Conservation (phyloP, 2,797 vertebrate genomes). For the Caiman crocodilus region DNA sequence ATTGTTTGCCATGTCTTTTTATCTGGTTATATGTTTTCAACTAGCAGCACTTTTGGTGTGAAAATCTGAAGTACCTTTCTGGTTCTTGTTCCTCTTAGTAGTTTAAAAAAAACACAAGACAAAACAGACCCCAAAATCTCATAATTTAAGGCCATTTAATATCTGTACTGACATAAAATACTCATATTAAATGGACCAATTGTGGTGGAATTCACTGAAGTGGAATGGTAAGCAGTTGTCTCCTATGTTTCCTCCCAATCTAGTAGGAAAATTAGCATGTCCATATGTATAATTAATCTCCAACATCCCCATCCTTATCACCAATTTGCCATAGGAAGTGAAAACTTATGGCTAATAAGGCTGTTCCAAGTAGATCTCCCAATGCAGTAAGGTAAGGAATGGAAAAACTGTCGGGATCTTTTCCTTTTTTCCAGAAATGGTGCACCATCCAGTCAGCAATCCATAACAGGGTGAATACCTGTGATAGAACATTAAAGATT, state of each 20-base stretch:
- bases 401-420: conserved; percentile 97
- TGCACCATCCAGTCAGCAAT: conserved; percentile 98
- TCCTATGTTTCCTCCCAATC: conserved; percentile 1
- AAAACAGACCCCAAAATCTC: not conserved
- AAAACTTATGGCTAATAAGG: conserved; percentile 93
- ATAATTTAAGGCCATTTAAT: conserved; percentile 76
- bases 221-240: conserved; percentile 15
- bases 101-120: conserved; percentile 35
- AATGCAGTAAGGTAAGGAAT: conserved; percentile 97
- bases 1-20: conserved; percentile 10
- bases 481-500: conserved; percentile 25
- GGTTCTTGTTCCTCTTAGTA: conserved; percentile 14
- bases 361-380: conserved; percentile 95
- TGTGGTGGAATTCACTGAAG: conserved; percentile 28
- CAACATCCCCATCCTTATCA: conserved; percentile 95
- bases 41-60: conserved; percentile 42
- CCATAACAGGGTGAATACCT: conserved; percentile 93
- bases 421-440: conserved; percentile 95
- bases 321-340: conserved; percentile 97
- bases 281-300: conserved; percentile 83
- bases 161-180: conserved; percentile 45
- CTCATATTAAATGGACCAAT: conserved; percentile 34
- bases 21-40: conserved; percentile 36
- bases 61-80: conserved; percentile 55
- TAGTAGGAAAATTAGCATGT: not conserved